Evolutionary conservation across 2,888 invertebrate species (phyloP), one percentile per base, ranked within the genome.

Genomic region (Aplocera efformata): DNA sequence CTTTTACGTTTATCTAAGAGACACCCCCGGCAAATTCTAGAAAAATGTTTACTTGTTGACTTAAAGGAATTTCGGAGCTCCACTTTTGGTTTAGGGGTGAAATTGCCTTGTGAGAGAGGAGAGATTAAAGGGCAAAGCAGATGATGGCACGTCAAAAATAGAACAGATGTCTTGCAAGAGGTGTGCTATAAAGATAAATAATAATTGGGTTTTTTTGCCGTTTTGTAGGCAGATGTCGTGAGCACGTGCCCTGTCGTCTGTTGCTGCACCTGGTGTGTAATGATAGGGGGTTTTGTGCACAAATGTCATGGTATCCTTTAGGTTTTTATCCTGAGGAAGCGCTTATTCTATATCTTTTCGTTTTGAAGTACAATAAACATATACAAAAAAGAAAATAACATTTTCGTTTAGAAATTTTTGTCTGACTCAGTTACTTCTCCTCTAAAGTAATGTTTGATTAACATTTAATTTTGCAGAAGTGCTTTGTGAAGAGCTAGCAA

Each of bases 241-340:
- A 59, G 79, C 82, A 81, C 85, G 84, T 79, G 84, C 82, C 76
- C 47, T 36, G 63, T 69, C 71, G 60, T 69, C 63, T 74, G 71
- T 58, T 55, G 10, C 9, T 30, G 58, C 84, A 85, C 80, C 86
- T 86, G 86, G 85, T 70, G 49, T 47, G 67, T 70, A 72, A 78
- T 76, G 69, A 70, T 73, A 75, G 71, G 69, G 72, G 66, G 46
- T 20, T 35, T 28, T 34, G 32, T 35, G 34, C 58, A 61, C 61
- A 62, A 67, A 71, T 68, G 67, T 54, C 60, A 61, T 46, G 53
- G 45, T 56, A 53, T 56, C 29, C 45, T 42, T 43, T 50, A 27
- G 37, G 32, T 50, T 44, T 42, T 42, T 33, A 44, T 38, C 40
- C 20, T 17, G 24, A 28, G 24, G 24, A 20, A 10, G 13, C 33